A percentile compares a stretch with the other conserved stretches of the same genome.
phyloP scores from a whole-genome alignment of 2,888 invertebrate genomes.

The Caenorhabditis japonica region DNA sequence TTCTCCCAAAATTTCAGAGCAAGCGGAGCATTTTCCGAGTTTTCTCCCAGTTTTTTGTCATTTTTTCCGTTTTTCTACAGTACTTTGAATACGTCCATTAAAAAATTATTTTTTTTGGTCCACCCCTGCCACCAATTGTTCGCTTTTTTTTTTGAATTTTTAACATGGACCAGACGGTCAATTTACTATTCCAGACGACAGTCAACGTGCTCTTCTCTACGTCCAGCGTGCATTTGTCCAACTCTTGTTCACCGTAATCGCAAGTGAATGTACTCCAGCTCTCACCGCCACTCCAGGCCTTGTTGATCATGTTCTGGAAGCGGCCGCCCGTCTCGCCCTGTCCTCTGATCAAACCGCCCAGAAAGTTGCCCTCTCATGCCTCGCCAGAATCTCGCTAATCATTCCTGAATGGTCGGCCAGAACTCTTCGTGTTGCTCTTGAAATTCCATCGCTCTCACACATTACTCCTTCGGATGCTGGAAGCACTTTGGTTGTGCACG shows the following conservation, averaged over 20 bases:
- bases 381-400: constrained; percentile 47
- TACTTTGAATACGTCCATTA: too few species aligned
- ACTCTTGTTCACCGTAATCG: constrained; percentile 52
- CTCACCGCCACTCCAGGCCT: constrained; percentile 38
- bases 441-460: constrained; percentile 59
- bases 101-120: too few species aligned
- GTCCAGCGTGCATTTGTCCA: constrained; percentile 62
- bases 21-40: too few species aligned
- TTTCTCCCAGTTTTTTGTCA: too few species aligned
- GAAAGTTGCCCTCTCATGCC: constrained; percentile 56
- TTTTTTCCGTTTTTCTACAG: too few species aligned
- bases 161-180: too few species aligned
- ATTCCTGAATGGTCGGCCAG: constrained; percentile 48
- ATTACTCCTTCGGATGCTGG: constrained; percentile 64
- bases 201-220: constrained; percentile 55
- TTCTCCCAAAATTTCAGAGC: too few species aligned
- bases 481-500: constrained; percentile 62
- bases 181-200: constrained; percentile 44
- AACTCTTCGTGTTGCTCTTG: constrained; percentile 55
- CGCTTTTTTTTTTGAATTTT: too few species aligned
- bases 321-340: constrained; percentile 50
- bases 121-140: too few species aligned
- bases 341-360: constrained; percentile 59
- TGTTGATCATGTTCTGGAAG: constrained; percentile 57
- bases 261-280: constrained; percentile 49